Base-by-base conservation (phyloP, 2,888 invertebrate species). In the Heteropelma amictum region DNA sequence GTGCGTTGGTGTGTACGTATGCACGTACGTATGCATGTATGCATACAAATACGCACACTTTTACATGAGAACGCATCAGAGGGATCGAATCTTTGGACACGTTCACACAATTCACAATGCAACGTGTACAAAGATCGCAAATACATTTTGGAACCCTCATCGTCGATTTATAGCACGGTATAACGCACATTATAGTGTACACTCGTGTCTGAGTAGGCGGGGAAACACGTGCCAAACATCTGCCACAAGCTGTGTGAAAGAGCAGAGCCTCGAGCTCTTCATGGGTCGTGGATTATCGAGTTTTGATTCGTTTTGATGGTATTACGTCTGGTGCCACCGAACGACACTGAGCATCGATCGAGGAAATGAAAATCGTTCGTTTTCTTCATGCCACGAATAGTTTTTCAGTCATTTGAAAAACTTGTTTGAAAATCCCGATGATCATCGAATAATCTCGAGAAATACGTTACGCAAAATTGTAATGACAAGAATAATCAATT, bases 141-240 rank as follows among this genome's bases (percentile, higher is more conserved):
- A 64, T 45, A 53, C 38, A 47, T 54, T 49, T 30, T 54, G 54
- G 60, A 54, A 47, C 53, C 60, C 70, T 65, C 70, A 60, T 58
- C 35, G 28, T 26, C 47, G 60, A 65, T 70, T n/a, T 65, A 65
- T 65, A 65, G 21, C 30, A 40, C 28, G 40, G 47, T 23, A 40
- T 23, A 35, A 42, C 40, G 26, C 54, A 35, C 49, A 26, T 35
- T 30, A 30, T 40, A 61, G 26, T 17, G 47, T 70, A 65, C 35
- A 47, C 40, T 53, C 14, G 53, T 45, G 58, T 30, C 70, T 42
- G 65, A 67, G 71, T 73, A 54, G 70, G 74, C 74, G 67, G 68
- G 67, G 61, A 49, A 73, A 78, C 78, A 77, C 78, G 78, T 78
- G 78, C 72, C 70, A 10, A 51, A 68, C 78, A 78, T 78, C 78